phyloP scores from a whole-genome alignment of 2,113 vertebrate species.

The Colinus virginianus region DNA sequence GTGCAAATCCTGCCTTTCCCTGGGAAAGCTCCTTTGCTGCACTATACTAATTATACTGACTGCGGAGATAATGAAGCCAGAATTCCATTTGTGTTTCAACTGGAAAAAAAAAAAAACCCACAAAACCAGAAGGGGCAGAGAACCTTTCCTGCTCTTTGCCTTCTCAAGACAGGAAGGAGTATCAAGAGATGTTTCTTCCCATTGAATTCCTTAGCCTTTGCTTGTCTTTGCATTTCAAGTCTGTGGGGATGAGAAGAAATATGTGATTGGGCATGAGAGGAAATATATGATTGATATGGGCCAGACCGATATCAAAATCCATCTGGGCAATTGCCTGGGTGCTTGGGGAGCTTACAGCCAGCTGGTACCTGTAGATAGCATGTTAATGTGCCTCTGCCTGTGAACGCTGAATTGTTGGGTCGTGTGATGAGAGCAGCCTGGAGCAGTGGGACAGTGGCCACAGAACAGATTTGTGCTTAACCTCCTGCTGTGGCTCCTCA shows the following conservation, averaged over 20 bases:
- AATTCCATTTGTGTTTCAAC: neutral
- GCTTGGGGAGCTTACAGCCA: neutral
- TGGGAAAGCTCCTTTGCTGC: neutral
- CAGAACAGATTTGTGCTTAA: neutral
- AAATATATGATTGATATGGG: neutral
- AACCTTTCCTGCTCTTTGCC: neutral
- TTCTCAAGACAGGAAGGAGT: neutral
- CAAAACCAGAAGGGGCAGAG: neutral
- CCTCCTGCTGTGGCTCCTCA: neutral
- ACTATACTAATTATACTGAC: neutral
- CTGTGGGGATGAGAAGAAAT: rapidly evolving
- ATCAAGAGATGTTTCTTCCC: rapidly evolving
- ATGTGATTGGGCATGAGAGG: neutral
- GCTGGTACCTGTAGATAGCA: rapidly evolving
- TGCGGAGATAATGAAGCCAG: neutral
- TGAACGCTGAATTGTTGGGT: neutral
- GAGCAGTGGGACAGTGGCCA: neutral
- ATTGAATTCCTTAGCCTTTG: neutral
- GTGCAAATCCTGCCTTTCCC: neutral
- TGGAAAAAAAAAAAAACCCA: neutral
- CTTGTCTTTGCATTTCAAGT: neutral
- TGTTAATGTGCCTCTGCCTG: neutral
- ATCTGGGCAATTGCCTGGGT: neutral
- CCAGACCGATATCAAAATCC: neutral
- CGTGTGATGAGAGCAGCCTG: neutral